Evolutionary conservation across 2,113 vertebrate genomes (phyloP), one percentile per base, ranked within the genome.

Genomic region (Hymenochirus boettgeri): DNA sequence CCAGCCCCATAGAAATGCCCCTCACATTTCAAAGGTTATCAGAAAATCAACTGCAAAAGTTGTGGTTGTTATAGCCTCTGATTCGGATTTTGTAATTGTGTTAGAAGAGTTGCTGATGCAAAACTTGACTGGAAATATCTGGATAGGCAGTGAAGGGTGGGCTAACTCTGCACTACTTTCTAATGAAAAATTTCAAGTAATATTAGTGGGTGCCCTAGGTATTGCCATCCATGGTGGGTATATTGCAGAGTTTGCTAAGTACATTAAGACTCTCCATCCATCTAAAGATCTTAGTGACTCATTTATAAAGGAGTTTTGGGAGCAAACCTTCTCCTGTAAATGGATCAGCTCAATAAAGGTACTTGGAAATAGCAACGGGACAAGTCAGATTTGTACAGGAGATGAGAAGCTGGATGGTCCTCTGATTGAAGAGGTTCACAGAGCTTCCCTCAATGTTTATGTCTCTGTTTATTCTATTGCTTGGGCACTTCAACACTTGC

Each of bases 101-200:
- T 19, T 63, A 7, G 29, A 53, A 11, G 71, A 69, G 18, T 8
- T 73, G 10, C 9, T 54, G 19, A 45, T 22, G 25, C 71, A 70
- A 23, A 73, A 70, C 9, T 3, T 73, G 48, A 71, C 70, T 1
- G 25, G 61, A n/a, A 73, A 54, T 56, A 54, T 73, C 55, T n/a
- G n/a, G n/a, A n/a, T n/a, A n/a, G n/a, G n/a, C n/a, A n/a, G n/a
- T n/a, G n/a, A n/a, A n/a, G n/a, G 31, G 7, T 64, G 65, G 60
- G 22, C 60, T 11, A 63, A 33, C 7, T 21, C 46, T 13, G 2
- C 10, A 17, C 37, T 53, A n/a, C 21, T 72, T 5, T 56, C 51
- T 31, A 31, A 31, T 31, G 29, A 31, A 31, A 5, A 10, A 10
- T 10, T 31, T 31, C 29, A 31, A 10, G 29, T 31, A 6, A 29